Conservation (phyloP, 53 echinoderm and acorn worm species). For the Holothuria leucospilota region DNA sequence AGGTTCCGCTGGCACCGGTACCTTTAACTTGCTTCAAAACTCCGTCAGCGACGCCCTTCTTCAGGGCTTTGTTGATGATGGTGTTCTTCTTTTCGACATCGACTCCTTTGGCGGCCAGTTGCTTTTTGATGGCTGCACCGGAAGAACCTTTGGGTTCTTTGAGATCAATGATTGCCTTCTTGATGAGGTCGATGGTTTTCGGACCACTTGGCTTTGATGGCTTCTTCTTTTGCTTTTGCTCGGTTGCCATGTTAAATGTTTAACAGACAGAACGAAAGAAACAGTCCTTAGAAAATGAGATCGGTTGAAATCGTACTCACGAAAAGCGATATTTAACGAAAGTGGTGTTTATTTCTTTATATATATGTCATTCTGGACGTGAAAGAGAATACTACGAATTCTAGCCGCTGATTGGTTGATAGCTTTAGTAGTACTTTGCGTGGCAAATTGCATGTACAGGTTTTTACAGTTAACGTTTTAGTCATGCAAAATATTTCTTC, state of each 20-base stretch:
- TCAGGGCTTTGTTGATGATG: too few species aligned
- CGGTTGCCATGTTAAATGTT: background rate
- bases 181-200: conserved; percentile 66
- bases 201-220: conserved; percentile 61
- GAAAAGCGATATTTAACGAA: too few species aligned
- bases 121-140: conserved; percentile 75
- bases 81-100: conserved; percentile 53
- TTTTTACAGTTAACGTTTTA: background rate
- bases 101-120: conserved; percentile 68
- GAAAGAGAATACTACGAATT: background rate
- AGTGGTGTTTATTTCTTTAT: too few species aligned
- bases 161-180: conserved; percentile 70
- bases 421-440: background rate
- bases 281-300: too few species aligned
- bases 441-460: background rate
- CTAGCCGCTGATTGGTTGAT: conserved; percentile 5
- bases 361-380: background rate
- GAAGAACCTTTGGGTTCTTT: conserved; percentile 85
- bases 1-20: conserved; percentile 78
- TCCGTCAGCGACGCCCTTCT: conserved; percentile 70
- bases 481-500: conserved; percentile 2
- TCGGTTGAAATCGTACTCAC: too few species aligned
- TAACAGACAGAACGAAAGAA: background rate
- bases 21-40: conserved; percentile 73
- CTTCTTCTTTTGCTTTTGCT: conserved; percentile 29